Base-by-base conservation (phyloP, 2,888 invertebrate genomes). In the Argyresthia albistria region DNA sequence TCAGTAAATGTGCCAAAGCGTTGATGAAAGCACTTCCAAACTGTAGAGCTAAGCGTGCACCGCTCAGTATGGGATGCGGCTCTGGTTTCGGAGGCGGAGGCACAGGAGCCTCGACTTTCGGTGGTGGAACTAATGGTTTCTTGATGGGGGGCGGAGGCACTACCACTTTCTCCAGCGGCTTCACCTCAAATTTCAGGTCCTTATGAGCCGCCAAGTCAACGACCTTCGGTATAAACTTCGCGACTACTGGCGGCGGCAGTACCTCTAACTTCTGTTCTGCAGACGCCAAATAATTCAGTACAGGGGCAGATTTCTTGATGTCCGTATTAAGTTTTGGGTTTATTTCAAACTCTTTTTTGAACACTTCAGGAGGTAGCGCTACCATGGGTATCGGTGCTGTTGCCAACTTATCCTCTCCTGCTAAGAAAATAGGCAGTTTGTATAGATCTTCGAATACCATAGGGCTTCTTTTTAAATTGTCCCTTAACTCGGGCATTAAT, bases 1-100 rank as follows among this genome's bases (percentile, higher is more conserved):
- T 69, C 47, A 82, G 63, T 52, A 82, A 68, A 54, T 77, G 71
- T 9, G 76, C 67, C 57, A 84, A 56, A 11, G 78, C 61, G 56
- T 77, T 70, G 35, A 81, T 60, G 46, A 84, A 65, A 43, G 78
- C 66, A 12, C 77, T 77, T n/a, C 81, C 78, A 36, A 74, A 73
- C 53, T 75, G 72, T 43, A 78, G 58, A 14, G 74, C 77, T 43
- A 73, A 64, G 46, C 67, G 68, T 8, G 75, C 70, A 14, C 77
- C 70, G 57, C 67, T 65, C 7, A 61, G 58, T 4, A 69, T 56
- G 35, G 65, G 57, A 53, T 62, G 62, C 7, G 59, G 59, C 46
- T 46, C 46, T 10, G n/a, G 11, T 15, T 48, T 36, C 15, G n/a
- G 14, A 3, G 9, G 10, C 8, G 9, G 9, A 9, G 9, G 9